phyloP scores from a whole-genome alignment of 2,888 invertebrate genomes.

The Pheosia gnoma region DNA sequence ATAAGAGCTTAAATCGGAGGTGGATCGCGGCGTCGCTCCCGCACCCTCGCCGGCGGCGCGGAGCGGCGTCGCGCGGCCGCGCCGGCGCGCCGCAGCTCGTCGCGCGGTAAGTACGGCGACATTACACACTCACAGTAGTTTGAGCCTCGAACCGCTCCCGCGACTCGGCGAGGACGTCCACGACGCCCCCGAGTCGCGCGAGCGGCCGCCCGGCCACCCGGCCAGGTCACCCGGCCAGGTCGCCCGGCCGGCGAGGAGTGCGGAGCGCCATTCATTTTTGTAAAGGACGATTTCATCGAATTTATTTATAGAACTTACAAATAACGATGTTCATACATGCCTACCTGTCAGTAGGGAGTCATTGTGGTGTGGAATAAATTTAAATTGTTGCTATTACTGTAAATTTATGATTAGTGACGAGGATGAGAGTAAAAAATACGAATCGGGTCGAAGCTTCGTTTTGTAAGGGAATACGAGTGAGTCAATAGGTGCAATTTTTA shows the following conservation, averaged over 20 bases:
- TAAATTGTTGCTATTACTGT: constrained; percentile 81
- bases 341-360: constrained; percentile 72
- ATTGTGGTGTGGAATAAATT: constrained; percentile 78
- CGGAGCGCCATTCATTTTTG: constrained; percentile 60
- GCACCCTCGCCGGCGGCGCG: constrained; percentile 48
- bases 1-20: constrained; percentile 72
- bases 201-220: constrained; percentile 10
- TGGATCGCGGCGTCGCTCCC: constrained; percentile 61
- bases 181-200: constrained; percentile 30
- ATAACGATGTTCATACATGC: constrained; percentile 74
- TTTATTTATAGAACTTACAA: constrained; percentile 83
- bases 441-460: constrained; percentile 78
- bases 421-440: constrained; percentile 74
- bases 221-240: constrained; percentile 20
- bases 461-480: constrained; percentile 77
- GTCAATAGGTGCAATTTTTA: constrained; percentile 82
- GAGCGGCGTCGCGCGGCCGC: constrained; percentile 39
- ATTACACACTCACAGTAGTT: constrained; percentile 37
- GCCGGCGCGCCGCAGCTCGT: constrained; percentile 37
- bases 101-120: constrained; percentile 60
- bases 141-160: constrained; percentile 8
- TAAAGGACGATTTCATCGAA: constrained; percentile 83
- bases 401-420: constrained; percentile 75
- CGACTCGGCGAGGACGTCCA: constrained; percentile 6
- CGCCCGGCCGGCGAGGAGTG: constrained; percentile 52